phyloP scores from a whole-genome alignment of 2,797 vertebrate genomes.

The Betta splendens region DNA sequence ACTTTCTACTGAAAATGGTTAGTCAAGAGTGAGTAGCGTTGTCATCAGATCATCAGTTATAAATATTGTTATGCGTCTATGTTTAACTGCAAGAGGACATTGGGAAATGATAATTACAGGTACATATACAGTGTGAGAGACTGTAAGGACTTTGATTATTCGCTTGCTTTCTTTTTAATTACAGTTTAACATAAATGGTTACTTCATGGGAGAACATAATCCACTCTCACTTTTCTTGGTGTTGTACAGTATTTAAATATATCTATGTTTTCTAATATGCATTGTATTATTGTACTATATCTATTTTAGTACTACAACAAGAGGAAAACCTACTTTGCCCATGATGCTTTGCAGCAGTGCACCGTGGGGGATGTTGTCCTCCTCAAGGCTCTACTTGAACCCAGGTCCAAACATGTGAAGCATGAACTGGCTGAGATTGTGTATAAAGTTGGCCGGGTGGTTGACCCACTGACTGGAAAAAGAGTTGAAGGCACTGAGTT shows the following conservation, averaged over 20 bases:
- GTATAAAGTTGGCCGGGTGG: constrained; percentile 91
- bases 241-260: neutral
- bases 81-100: too few species aligned
- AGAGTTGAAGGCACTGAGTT: constrained; percentile 86
- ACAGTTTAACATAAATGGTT: too few species aligned
- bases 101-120: too few species aligned
- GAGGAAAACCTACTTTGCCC: constrained; percentile 97
- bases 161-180: too few species aligned
- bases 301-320: constrained; percentile 92
- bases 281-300: too few species aligned
- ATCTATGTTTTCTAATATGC: constrained; percentile 9
- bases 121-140: too few species aligned
- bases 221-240: neutral
- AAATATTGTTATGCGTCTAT: too few species aligned
- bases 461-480: constrained; percentile 92
- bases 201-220: too few species aligned
- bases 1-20: too few species aligned
- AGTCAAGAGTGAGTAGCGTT: too few species aligned
- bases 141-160: too few species aligned
- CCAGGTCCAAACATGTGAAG: constrained; percentile 90
- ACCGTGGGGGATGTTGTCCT: constrained; percentile 92
- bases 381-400: constrained; percentile 88
- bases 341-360: constrained; percentile 90
- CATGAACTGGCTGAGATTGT: constrained; percentile 94
- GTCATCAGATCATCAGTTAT: too few species aligned